Conservation (phyloP, 2,797 vertebrate species). For the Ammospiza maritima region DNA sequence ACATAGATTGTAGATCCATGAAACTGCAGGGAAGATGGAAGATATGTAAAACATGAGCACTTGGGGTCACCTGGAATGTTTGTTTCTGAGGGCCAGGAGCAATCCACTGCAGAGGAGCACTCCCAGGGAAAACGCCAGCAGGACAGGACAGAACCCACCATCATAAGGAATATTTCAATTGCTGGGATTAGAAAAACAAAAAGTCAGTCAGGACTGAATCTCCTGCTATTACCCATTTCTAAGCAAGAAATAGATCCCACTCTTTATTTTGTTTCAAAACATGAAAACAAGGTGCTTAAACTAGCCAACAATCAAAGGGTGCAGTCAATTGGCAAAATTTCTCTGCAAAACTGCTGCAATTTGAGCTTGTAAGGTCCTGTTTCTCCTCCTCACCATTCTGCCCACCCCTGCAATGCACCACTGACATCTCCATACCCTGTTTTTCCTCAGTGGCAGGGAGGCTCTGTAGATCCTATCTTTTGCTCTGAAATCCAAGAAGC, state of each 20-base stretch:
- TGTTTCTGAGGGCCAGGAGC: not conserved
- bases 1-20: not conserved
- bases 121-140: not conserved
- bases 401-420: not conserved
- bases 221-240: not conserved
- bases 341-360: not conserved
- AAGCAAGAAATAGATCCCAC: not conserved
- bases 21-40: not conserved
- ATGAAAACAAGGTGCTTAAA: not conserved
- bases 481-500: not conserved
- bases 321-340: not conserved
- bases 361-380: not conserved
- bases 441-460: fast-evolving
- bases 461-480: not conserved
- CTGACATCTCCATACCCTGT: not conserved
- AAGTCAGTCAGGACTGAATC: not conserved
- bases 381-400: not conserved
- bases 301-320: not conserved
- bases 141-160: not conserved
- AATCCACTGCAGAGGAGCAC: not conserved
- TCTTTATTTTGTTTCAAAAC: not conserved
- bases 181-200: not conserved
- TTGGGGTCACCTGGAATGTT: not conserved
- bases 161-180: not conserved
- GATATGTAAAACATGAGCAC: not conserved